Conservation (phyloP, 2,797 vertebrate species). For the Sebastes melanostomus region DNA sequence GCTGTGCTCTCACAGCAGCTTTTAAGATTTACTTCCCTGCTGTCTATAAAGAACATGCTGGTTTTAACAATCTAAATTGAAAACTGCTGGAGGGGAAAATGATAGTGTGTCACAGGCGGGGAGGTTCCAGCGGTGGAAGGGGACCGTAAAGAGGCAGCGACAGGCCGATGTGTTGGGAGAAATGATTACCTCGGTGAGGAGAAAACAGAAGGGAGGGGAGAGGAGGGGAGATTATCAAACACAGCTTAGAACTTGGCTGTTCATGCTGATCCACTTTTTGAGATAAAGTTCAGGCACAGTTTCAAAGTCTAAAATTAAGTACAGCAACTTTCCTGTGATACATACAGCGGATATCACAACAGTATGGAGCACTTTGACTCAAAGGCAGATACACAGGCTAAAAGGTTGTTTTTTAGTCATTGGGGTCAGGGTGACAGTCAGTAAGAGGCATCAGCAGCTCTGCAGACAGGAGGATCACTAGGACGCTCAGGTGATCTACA, state of each 20-base stretch:
- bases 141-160: constrained; percentile 41
- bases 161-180: constrained; percentile 41
- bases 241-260: neutral
- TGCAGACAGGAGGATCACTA: neutral
- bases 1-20: constrained; percentile 54
- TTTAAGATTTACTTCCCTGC: constrained; percentile 58
- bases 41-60: constrained; percentile 53
- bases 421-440: neutral
- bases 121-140: constrained; percentile 29
- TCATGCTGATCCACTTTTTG: constrained; percentile 6
- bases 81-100: constrained; percentile 78
- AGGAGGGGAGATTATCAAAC: neutral
- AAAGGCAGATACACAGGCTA: neutral
- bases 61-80: constrained; percentile 74
- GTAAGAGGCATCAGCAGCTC: neutral
- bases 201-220: constrained; percentile 5
- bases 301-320: neutral
- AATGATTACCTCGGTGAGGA: constrained; percentile 50
- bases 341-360: neutral
- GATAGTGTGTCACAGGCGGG: constrained; percentile 58
- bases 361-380: neutral
- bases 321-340: neutral
- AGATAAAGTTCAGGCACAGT: neutral
- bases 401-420: neutral
- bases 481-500: constrained; percentile 3